phyloP scores from a whole-genome alignment of 1,140 invertebrate genomes.

The Schlechtendalia chinensis region DNA sequence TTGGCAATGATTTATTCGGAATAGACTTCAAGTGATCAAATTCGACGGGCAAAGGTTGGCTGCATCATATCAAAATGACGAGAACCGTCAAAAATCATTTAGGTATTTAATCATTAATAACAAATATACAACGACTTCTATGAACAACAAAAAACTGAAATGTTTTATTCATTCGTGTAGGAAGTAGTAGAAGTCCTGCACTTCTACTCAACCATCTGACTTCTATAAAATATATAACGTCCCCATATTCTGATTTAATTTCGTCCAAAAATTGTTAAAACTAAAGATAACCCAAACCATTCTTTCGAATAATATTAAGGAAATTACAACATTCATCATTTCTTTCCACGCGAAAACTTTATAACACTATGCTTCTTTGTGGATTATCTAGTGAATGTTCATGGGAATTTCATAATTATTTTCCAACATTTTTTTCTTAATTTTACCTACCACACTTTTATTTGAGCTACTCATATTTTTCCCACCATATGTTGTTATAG shows the following conservation, averaged over 20 bases:
- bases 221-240: conserved; percentile 11
- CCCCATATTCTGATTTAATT: neutral
- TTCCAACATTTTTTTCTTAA: conserved; percentile 5
- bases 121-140: too few relatives aligned
- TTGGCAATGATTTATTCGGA: too few relatives aligned
- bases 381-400: too few relatives aligned
- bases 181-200: too few relatives aligned
- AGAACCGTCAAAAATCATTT: too few relatives aligned
- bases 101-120: too few relatives aligned
- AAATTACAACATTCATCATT: neutral
- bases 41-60: too few relatives aligned
- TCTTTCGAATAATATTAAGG: conserved; percentile 17
- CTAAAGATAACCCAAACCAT: neutral
- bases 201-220: neutral
- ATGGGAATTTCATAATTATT: conserved; percentile 9
- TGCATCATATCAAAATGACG: too few relatives aligned
- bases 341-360: neutral
- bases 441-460: conserved; percentile 11
- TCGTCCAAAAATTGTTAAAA: neutral
- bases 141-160: too few relatives aligned
- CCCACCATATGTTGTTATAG: neutral
- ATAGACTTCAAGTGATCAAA: too few relatives aligned
- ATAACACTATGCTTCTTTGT: neutral
- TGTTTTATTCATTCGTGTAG: too few relatives aligned
- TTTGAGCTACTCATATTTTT: conserved; percentile 16